Evolutionary conservation across 2,888 invertebrate genomes (phyloP).

Genomic region (Lacanobia wlatinum): DNA sequence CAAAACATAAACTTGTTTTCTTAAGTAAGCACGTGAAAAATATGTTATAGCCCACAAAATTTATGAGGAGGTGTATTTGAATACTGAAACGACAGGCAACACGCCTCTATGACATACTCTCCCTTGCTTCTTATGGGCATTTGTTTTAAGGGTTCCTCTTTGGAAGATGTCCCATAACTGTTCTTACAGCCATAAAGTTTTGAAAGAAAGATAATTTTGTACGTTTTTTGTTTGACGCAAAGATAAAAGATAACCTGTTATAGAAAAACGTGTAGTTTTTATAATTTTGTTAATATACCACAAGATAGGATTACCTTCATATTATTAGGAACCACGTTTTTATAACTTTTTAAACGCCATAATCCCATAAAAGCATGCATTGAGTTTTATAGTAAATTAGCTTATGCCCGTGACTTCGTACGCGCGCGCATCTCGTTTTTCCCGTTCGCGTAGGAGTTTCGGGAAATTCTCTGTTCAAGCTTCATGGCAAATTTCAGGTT

Average conservation of each 20-base stretch:
- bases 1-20: not conserved
- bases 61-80: conserved; percentile 59
- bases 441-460: no score
- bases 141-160: conserved; percentile 44
- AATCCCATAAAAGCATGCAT: not conserved
- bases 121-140: conserved; percentile 41
- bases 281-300: no score
- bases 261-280: not conserved
- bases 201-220: no score
- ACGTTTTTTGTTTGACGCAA: not conserved
- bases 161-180: conserved; percentile 33
- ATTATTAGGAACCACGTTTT: no score
- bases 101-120: conserved; percentile 47
- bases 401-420: no score
- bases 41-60: conserved; percentile 40
- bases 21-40: conserved; percentile 20
- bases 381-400: not conserved
- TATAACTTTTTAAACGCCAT: no score
- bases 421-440: no score
- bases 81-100: conserved; percentile 62
- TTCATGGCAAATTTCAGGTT: no score
- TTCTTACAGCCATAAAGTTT: conserved; percentile 8
- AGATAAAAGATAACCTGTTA: not conserved
- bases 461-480: no score
- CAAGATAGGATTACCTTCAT: no score